Evolutionary conservation across 37 sponge, comb jelly and placozoan species (phyloP).

Genomic region (Haliclona indistincta): DNA sequence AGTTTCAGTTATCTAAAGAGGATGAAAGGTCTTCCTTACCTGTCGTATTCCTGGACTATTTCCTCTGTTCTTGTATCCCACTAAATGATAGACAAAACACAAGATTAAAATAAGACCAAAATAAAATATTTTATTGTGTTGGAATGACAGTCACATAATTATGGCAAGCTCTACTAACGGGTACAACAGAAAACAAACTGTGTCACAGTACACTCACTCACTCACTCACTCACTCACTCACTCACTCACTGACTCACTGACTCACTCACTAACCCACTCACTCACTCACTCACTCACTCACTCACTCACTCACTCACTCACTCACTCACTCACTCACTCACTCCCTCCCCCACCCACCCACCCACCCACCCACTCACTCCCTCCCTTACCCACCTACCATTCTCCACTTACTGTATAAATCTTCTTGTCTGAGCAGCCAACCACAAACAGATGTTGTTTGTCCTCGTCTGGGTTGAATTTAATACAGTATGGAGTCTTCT

Average conservation of each 20-base stretch:
- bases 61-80: constrained; percentile 90
- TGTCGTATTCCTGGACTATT: constrained; percentile 96
- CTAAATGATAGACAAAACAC: no score
- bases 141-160: no score
- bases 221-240: neutral
- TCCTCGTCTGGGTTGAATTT: constrained; percentile 96
- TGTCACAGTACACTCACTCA: no score
- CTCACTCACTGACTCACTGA: neutral
- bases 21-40: neutral
- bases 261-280: neutral
- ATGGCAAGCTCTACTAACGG: no score
- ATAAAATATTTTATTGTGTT: no score
- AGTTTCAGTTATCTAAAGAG: neutral
- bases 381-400: constrained; percentile 12
- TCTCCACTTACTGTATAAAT: constrained; percentile 76
- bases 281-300: neutral
- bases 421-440: constrained; percentile 94
- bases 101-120: no score
- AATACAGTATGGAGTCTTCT: constrained; percentile 92
- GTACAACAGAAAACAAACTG: no score
- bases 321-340: no score
- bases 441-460: constrained; percentile 94
- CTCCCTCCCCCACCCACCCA: no score
- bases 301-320: neutral
- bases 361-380: no score